Evolutionary conservation across 2,888 invertebrate species (phyloP).

Genomic region (Cerastoderma edule): DNA sequence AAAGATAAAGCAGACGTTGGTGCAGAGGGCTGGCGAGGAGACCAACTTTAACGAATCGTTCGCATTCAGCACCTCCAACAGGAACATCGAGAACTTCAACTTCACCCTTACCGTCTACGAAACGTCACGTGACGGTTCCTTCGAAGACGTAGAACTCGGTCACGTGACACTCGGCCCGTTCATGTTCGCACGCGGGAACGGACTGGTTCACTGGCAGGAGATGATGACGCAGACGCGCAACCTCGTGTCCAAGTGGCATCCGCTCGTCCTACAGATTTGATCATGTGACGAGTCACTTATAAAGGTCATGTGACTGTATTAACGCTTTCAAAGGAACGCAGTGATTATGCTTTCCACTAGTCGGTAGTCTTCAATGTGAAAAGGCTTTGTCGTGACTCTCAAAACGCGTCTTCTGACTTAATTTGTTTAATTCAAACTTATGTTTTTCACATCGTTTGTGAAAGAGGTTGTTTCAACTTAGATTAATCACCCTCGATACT

Average conservation of each 20-base stretch:
- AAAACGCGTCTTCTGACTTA: too few species aligned
- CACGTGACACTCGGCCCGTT: constrained; percentile 79
- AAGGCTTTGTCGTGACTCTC: too few species aligned
- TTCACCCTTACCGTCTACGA: constrained; percentile 73
- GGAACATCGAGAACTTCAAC: constrained; percentile 77
- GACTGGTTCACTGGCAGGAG: constrained; percentile 82
- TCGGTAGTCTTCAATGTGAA: too few species aligned
- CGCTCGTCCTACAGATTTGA: constrained; percentile 44
- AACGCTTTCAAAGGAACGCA: too few species aligned
- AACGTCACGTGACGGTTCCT: constrained; percentile 48
- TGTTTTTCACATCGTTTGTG: too few species aligned
- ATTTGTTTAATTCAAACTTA: too few species aligned
- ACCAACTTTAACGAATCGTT: constrained; percentile 80
- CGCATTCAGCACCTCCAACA: constrained; percentile 77
- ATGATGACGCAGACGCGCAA: constrained; percentile 78
- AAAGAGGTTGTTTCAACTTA: too few species aligned
- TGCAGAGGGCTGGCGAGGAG: constrained; percentile 68
- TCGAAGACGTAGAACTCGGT: constrained; percentile 74
- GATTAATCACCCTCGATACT: too few species aligned
- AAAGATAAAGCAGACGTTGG: constrained; percentile 78
- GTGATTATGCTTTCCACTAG: too few species aligned
- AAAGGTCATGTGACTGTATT: too few species aligned
- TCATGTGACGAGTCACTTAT: background rate
- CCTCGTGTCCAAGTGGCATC: constrained; percentile 76
- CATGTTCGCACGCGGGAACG: constrained; percentile 81